Evolutionary conservation across 2,888 invertebrate species (phyloP), one percentile per base, ranked within the genome.

Genomic region (Catocala fraxini): DNA sequence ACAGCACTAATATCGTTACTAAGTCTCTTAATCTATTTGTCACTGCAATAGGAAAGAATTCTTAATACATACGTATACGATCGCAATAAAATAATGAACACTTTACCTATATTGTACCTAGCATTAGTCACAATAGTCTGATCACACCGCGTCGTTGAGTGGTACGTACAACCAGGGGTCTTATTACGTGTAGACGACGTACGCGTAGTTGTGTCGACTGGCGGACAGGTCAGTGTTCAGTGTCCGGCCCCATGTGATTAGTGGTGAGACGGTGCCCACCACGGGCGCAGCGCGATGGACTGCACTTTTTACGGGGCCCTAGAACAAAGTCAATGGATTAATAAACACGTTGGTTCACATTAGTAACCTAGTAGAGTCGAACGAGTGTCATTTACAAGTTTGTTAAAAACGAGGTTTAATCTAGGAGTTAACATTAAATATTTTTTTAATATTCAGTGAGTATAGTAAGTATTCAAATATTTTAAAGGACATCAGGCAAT

Each of bases 221-320:
- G 79, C 72, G 43, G 91, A 89, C 71, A 91, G 75, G 75, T 93
- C 92, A 83, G 92, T 91, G 89, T 93, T 91, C 77, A 94, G 89
- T 1, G 93, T 94, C 63, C 93, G 81, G 69, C 93, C 93, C 94
- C 94, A 94, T 25, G 91, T 91, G 72, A 94, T 88, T 56, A 93
- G 88, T 6, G 94, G 94, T 11, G 94, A 94, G 65, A 94, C 91
- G 81, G 94, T 94, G 85, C 94, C 94, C 74, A 94, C 90, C 74
- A 93, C 89, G 88, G 94, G 93, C 75, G 93, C 93, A 90, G 92
- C 92, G 89, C 93, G 93, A 51, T 55, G 58, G 55, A 77, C 85
- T 82, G 84, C 92, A 92, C 78, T 88, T 87, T 73, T 90, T 92
- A 87, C 79, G 84, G 83, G 81, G 77, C 73, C 85, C 93, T 93